Percentiles rank a stretch among this genome's conserved stretches.
Conservation (phyloP, 1,140 invertebrate genomes). For the Drosophila rufa region DNA sequence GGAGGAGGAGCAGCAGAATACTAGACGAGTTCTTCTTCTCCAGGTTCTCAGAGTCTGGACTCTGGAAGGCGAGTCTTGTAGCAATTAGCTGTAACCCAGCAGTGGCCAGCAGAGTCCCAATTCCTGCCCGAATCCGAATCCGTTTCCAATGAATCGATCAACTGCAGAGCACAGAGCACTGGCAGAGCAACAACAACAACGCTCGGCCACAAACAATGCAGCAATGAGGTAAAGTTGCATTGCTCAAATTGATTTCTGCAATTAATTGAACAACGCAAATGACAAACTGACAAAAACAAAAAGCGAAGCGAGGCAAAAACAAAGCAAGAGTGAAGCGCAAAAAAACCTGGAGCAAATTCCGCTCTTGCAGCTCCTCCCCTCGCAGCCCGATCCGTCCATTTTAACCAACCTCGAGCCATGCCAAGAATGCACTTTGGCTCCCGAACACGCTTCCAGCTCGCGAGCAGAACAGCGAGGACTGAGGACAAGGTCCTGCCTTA, state of each 20-base stretch:
- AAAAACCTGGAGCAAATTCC: slow-evolving; percentile 30
- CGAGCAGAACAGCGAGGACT: slow-evolving; percentile 33
- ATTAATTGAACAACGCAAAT: slow-evolving; percentile 84
- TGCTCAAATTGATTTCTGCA: slow-evolving; percentile 84
- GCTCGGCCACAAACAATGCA: slow-evolving; percentile 54
- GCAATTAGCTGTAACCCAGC: slow-evolving; percentile 74
- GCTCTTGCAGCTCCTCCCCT: not conserved
- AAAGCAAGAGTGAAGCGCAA: slow-evolving; percentile 18
- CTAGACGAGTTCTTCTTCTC: slow-evolving; percentile 40
- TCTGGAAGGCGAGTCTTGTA: slow-evolving; percentile 50
- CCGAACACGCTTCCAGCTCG: slow-evolving; percentile 71
- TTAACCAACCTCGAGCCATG: slow-evolving; percentile 53
- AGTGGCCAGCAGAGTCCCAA: slow-evolving; percentile 55
- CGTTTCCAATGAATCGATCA: slow-evolving; percentile 81
- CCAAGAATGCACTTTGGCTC: slow-evolving; percentile 67
- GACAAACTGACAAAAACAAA: slow-evolving; percentile 70
- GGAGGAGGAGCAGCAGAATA: slow-evolving; percentile 8
- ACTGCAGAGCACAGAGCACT: slow-evolving; percentile 13
- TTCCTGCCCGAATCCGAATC: slow-evolving; percentile 64
- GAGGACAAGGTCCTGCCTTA: slow-evolving; percentile 8
- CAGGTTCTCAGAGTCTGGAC: slow-evolving; percentile 30
- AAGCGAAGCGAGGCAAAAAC: slow-evolving; percentile 17
- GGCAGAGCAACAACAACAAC: slow-evolving; percentile 12
- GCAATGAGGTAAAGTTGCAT: slow-evolving; percentile 79
- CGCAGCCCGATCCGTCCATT: not conserved